Conservation (phyloP, 2,888 invertebrate genomes). For the Cactoblastis cactorum region DNA sequence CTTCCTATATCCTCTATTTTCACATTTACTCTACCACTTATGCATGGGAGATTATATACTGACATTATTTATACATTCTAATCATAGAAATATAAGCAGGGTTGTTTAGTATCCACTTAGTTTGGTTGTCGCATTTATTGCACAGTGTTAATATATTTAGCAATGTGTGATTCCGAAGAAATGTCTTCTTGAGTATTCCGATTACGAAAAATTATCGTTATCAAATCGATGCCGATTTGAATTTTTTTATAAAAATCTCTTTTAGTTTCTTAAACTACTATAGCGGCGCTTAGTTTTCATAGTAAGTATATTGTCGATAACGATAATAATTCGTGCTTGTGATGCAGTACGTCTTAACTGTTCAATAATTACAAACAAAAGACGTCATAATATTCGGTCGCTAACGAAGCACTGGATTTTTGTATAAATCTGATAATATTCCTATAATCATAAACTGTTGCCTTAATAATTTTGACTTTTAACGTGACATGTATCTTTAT, state of each 20-base stretch:
- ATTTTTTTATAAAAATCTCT: no score
- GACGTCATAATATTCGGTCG: slow-evolving; percentile 5
- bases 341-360: no score
- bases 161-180: slow-evolving; percentile 44
- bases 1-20: slow-evolving; percentile 19
- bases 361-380: no score
- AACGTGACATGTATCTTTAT: slow-evolving; percentile 41
- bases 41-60: slow-evolving; percentile 27
- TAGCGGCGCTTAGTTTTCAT: no score
- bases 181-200: background rate
- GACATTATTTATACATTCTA: slow-evolving; percentile 16
- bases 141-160: slow-evolving; percentile 21
- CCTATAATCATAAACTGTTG: slow-evolving; percentile 44
- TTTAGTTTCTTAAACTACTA: no score
- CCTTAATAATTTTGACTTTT: slow-evolving; percentile 57
- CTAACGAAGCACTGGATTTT: slow-evolving; percentile 4
- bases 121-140: slow-evolving; percentile 23
- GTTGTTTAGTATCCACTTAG: slow-evolving; percentile 10
- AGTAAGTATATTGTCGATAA: no score
- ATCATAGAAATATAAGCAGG: slow-evolving; percentile 3
- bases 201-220: no score
- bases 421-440: slow-evolving; percentile 30
- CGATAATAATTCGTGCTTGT: no score
- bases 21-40: slow-evolving; percentile 29
- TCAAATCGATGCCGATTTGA: no score